Percentiles rank a stretch among this genome's conserved stretches.
These are phyloP conservation scores for Latrodectus geometricus DNA, from an alignment of 1,140 invertebrate genomes.

Conservation along the genomic window DNA sequence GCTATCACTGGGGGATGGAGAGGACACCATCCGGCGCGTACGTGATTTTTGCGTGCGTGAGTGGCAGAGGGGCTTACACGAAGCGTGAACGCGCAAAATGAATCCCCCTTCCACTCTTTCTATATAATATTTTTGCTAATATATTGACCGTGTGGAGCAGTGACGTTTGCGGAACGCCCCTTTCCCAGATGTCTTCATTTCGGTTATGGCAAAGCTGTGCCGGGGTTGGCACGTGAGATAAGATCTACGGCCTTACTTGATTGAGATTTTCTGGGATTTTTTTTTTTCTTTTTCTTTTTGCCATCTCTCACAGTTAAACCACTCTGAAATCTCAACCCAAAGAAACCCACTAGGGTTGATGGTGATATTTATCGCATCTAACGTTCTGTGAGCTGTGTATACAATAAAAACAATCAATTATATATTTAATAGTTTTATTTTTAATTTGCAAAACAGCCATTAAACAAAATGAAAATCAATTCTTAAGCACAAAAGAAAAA, in stretches of 20 bases:
- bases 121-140: slow-evolving; percentile 57
- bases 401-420: too few species aligned
- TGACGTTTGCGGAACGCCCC: slow-evolving; percentile 38
- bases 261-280: too few species aligned
- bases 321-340: too few species aligned
- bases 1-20: background rate
- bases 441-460: too few species aligned
- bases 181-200: slow-evolving; percentile 54
- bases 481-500: too few species aligned
- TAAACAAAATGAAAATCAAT: too few species aligned
- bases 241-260: background rate
- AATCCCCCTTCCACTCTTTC: background rate
- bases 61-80: background rate
- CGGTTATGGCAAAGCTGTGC: slow-evolving; percentile 30
- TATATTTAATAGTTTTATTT: too few species aligned
- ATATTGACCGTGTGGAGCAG: slow-evolving; percentile 54
- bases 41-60: slow-evolving; percentile 56
- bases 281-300: too few species aligned
- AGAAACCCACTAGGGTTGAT: too few species aligned
- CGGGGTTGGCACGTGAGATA: slow-evolving; percentile 29
- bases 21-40: background rate
- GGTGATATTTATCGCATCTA: too few species aligned
- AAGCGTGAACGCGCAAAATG: slow-evolving; percentile 59
- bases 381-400: too few species aligned
- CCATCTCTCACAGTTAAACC: too few species aligned